Base-by-base conservation (phyloP, 2,888 invertebrate genomes). In the Lithophane ornitopus region DNA sequence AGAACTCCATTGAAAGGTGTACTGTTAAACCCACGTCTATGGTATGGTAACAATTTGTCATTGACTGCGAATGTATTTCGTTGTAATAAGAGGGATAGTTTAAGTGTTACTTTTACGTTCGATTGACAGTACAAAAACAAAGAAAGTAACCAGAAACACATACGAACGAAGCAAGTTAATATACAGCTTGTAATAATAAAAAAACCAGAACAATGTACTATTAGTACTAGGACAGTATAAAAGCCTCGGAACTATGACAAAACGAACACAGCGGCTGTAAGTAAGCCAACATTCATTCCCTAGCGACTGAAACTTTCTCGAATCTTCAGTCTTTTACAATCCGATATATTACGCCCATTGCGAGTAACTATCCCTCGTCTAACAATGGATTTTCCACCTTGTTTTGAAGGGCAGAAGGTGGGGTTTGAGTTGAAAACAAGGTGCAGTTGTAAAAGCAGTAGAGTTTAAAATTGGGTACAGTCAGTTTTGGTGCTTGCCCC, bases 401-500 rank as follows among this genome's bases (percentile, higher is more conserved):
- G 66, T 44, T 0, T 0, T 12, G 0, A 0, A 6, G 4, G 1
- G 0, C 0, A 9, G 41, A 81, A 65, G 65, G 76, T 76, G 0
- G 16, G 12, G 0, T 68, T 76, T 81, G 3, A 11, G 2, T 49
- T 62, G 19, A 2, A 1, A 1, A 2, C 0, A 44, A 16, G 16
- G 26, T 46, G 56, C 70, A 74, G 65, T 78, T 74, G 49, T 69
- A 74, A 77, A 74, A 70, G 76, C 71, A 70, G 22, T 76, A 83
- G 85, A 91, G 89, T 93, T 93, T 92, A 93, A 93, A 94, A 94
- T 93, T 93, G 92, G 93, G 89, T 90, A 87, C 85, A 89, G 88
- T 92, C 92, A 93, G 91, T 94, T 93, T 90, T 91, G 89, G 88
- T 87, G 85, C 88, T 89, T 85, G 80, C 80, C 80, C 74, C 85